phyloP scores from a whole-genome alignment of 1,140 invertebrate genomes.

The Pseudomyrmex gracilis region DNA sequence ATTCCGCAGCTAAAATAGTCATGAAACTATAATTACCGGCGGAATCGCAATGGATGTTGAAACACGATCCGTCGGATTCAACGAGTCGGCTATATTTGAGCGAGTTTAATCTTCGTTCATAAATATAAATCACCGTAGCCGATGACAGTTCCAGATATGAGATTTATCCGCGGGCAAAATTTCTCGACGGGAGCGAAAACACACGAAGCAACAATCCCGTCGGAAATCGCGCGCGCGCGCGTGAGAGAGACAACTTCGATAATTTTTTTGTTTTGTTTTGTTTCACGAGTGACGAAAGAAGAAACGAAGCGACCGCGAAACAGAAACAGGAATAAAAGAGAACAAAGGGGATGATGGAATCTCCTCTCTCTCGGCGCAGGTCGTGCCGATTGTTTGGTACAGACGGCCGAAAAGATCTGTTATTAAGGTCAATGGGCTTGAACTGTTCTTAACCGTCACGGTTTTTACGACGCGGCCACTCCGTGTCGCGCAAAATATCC shows the following conservation, averaged over 20 bases:
- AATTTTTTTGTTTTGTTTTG: background rate
- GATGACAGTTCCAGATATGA: slow-evolving; percentile 49
- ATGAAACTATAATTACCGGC: slow-evolving; percentile 38
- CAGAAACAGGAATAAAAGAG: slow-evolving; percentile 8
- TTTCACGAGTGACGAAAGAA: slow-evolving; percentile 25
- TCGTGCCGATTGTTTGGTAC: slow-evolving; percentile 48
- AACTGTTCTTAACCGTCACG: slow-evolving; percentile 77
- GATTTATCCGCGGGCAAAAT: slow-evolving; percentile 10
- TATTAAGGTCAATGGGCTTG: slow-evolving; percentile 77
- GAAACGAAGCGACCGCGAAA: background rate
- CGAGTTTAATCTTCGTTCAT: slow-evolving; percentile 43
- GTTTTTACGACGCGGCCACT: slow-evolving; percentile 68
- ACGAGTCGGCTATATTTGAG: slow-evolving; percentile 44
- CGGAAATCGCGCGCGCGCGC: slow-evolving; percentile 23
- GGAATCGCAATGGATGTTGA: slow-evolving; percentile 37
- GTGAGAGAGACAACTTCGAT: slow-evolving; percentile 7
- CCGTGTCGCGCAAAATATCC: slow-evolving; percentile 68
- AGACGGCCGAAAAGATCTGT: slow-evolving; percentile 71
- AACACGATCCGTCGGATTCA: slow-evolving; percentile 48
- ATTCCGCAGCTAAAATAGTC: slow-evolving; percentile 35
- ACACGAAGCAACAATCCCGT: background rate
- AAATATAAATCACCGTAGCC: slow-evolving; percentile 40
- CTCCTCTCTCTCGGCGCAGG: background rate
- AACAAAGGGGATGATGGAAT: slow-evolving; percentile 50
- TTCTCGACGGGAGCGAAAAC: slow-evolving; percentile 2